Base-by-base conservation (phyloP, 2,113 vertebrate genomes). In the Myiagra hebetior region DNA sequence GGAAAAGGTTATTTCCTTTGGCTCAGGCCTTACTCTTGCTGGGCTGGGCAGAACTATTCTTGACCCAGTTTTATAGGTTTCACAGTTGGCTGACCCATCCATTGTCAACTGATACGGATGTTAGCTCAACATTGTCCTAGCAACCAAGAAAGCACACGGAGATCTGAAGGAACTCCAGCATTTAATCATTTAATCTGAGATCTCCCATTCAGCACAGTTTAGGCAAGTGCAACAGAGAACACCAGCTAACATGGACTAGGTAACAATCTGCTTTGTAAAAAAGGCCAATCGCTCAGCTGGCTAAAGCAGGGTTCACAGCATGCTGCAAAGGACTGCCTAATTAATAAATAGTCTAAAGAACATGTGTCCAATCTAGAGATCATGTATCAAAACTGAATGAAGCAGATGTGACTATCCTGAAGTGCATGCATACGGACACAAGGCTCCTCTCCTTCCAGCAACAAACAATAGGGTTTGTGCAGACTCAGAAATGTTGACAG, bases 81-180 rank as follows among this genome's bases (percentile, higher is more conserved):
- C 93, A 97, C 95, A 91, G 77, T 95, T 97, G 94, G 95, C 93
- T 96, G 91, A 96, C 87, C 87, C 35, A 37, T 64, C 84, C 74
- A 33, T 55, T 76, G 83, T 94, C 80, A 95, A 89, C 68, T 63
- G 78, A 95, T 93, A 87, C 9, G 27, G 85, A 95, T 93, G 85
- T 92, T 88, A 90, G 72, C 59, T 81, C 68, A 93, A 30, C 92
- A 89, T 81, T 78, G 53, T 81, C 95, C 83, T 96, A 96, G 96
- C 93, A 96, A 96, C 95, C 73, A 78, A 70, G 88, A 88, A 96
- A 97, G 82, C 93, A 94, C 83, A 91, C 90, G 84, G 69, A 93
- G 92, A 90, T 86, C 93, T 95, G 70, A 94, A 86, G 68, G 64
- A 88, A 89, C 60, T 76, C 31, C 64, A 88, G 72, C 13, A 63